phyloP scores from a whole-genome alignment of 2,113 vertebrate genomes.

The Megalops atlanticus region DNA sequence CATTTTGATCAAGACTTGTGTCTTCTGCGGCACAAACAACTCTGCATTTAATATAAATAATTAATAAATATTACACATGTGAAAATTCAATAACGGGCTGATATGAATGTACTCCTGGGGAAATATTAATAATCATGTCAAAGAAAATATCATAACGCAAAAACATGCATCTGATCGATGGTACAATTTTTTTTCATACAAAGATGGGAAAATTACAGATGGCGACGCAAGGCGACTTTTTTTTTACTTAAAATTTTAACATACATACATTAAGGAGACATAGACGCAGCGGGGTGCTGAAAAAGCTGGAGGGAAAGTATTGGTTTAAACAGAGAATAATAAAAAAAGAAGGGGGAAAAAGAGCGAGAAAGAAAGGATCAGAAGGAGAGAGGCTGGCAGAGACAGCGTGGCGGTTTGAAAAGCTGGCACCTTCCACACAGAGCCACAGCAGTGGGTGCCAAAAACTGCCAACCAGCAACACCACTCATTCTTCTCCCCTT shows the following conservation, averaged over 20 bases:
- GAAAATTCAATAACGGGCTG: background rate
- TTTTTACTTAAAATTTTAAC: background rate
- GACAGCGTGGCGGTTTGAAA: slow-evolving; percentile 68
- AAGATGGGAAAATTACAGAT: background rate
- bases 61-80: background rate
- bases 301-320: background rate
- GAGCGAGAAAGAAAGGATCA: slow-evolving; percentile 61
- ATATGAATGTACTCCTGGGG: background rate
- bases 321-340: background rate
- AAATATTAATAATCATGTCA: background rate
- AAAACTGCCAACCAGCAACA: slow-evolving; percentile 70
- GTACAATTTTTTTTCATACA: background rate
- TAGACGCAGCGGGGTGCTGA: background rate
- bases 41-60: background rate
- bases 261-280: background rate
- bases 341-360: slow-evolving; percentile 39
- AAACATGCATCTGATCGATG: too few relatives aligned
- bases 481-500: slow-evolving; percentile 57
- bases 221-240: background rate
- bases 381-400: slow-evolving; percentile 70
- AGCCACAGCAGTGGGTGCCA: slow-evolving; percentile 64
- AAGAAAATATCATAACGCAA: background rate
- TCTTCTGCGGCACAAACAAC: background rate
- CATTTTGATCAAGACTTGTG: background rate
- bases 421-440: slow-evolving; percentile 71